Percentiles rank a stretch among this genome's conserved stretches.
Evolutionary conservation across 2,113 vertebrate species (phyloP).

Genomic region (Donacobius atricapilla): DNA sequence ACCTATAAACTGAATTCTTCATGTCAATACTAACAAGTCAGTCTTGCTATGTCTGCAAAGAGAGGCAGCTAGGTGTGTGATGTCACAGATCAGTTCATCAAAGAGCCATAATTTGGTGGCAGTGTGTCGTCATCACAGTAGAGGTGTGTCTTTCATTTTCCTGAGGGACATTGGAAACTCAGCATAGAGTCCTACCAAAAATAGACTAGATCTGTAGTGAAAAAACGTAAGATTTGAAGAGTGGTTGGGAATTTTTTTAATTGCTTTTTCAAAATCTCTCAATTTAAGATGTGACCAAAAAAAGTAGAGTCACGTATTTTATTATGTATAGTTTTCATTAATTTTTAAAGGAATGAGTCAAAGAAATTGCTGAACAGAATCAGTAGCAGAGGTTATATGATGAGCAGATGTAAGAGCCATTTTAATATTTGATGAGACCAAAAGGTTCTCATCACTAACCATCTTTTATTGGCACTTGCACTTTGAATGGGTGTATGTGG

Average conservation of each 20-base stretch:
- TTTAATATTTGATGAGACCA: constrained; percentile 81
- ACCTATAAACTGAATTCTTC: not conserved
- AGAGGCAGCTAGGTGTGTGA: not conserved
- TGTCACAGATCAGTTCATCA: not conserved
- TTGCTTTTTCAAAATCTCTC: constrained; percentile 17
- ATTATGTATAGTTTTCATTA: constrained; percentile 58
- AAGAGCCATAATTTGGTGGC: not conserved
- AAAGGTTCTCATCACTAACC: constrained; percentile 73
- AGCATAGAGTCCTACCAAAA: not conserved
- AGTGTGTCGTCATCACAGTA: not conserved
- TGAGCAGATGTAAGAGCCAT: constrained; percentile 56
- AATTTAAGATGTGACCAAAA: not conserved
- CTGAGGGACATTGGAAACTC: not conserved
- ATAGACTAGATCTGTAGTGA: not conserved
- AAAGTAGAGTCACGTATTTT: not conserved
- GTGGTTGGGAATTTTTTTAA: not conserved
- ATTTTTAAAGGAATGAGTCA: constrained; percentile 58
- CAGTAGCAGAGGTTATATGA: not conserved
- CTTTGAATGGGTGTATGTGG: constrained; percentile 31
- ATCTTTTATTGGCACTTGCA: constrained; percentile 67
- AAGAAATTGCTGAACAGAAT: constrained; percentile 52
- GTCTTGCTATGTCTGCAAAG: not conserved
- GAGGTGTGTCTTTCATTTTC: not conserved
- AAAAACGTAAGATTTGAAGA: not conserved
- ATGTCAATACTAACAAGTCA: not conserved